Evolutionary conservation across 2,113 vertebrate genomes (phyloP).

Genomic region (Hippoglossus stenolepis): DNA sequence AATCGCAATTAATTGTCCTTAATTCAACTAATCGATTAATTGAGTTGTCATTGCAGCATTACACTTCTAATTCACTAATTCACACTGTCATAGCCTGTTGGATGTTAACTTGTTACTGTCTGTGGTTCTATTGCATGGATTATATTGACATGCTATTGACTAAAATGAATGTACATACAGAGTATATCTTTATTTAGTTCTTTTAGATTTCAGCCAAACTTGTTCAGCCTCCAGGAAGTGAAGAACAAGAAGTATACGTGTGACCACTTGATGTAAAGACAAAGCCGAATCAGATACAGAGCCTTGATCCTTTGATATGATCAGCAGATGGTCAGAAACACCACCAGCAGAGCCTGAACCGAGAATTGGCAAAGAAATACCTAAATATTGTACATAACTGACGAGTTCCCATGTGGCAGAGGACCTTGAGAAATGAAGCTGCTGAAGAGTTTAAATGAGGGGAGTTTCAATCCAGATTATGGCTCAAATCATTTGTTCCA

Average conservation of each 20-base stretch:
- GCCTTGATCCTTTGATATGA: neutral
- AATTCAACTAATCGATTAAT: neutral
- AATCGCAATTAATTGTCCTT: too few relatives aligned
- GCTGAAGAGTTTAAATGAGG: neutral
- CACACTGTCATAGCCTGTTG: neutral
- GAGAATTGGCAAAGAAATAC: neutral
- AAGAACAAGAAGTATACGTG: neutral
- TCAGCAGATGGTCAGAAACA: neutral
- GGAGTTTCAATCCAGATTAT: constrained; percentile 7
- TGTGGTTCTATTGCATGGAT: too few relatives aligned
- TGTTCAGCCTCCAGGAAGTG: constrained; percentile 5
- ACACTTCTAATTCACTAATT: neutral
- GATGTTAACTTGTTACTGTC: neutral
- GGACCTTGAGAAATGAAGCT: neutral
- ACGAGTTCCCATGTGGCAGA: neutral
- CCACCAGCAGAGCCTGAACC: neutral
- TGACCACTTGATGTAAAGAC: neutral
- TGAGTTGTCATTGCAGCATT: neutral
- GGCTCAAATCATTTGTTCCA: constrained; percentile 28
- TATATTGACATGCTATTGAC: too few relatives aligned
- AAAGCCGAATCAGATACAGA: neutral
- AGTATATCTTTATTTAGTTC: neutral
- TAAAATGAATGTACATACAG: neutral
- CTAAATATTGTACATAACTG: neutral
- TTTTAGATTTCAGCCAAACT: neutral